phyloP scores from a whole-genome alignment of 1,140 invertebrate genomes.

The Araneus ventricosus region DNA sequence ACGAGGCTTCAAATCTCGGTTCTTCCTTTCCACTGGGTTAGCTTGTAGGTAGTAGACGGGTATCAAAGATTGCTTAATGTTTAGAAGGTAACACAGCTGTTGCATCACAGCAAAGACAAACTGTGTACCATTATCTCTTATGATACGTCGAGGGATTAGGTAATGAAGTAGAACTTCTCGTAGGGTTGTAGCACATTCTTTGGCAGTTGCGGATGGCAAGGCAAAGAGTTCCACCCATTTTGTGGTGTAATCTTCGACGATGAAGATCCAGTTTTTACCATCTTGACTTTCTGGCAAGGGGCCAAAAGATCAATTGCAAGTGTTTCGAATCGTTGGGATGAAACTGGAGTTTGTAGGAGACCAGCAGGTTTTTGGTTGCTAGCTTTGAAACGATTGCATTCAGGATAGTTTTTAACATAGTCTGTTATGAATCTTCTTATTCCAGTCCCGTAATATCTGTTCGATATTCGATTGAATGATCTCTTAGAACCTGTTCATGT shows the following conservation, averaged over 20 bases:
- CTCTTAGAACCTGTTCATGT: not conserved
- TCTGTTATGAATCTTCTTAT: not conserved
- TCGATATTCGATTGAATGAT: too few relatives aligned
- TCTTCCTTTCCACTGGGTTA: conserved; percentile 10
- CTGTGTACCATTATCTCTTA: conserved; percentile 55
- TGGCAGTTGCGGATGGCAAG: not conserved
- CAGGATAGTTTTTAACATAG: not conserved
- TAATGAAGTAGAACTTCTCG: conserved; percentile 45
- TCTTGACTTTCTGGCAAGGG: not conserved
- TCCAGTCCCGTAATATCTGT: not conserved
- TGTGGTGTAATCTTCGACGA: not conserved
- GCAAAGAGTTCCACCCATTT: conserved; percentile 66
- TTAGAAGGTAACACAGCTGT: not conserved
- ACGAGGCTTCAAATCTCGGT: not conserved
- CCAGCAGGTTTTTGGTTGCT: not conserved
- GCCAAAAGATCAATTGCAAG: not conserved
- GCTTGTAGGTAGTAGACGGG: not conserved
- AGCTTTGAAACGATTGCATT: not conserved
- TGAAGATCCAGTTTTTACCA: not conserved
- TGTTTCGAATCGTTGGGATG: not conserved
- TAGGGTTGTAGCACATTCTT: not conserved
- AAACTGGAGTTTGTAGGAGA: not conserved
- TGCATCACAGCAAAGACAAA: conserved; percentile 23
- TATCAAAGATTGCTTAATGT: not conserved
- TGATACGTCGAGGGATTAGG: conserved; percentile 3